Conservation (phyloP, 2,113 vertebrate genomes). For the Terrapene triunguis region DNA sequence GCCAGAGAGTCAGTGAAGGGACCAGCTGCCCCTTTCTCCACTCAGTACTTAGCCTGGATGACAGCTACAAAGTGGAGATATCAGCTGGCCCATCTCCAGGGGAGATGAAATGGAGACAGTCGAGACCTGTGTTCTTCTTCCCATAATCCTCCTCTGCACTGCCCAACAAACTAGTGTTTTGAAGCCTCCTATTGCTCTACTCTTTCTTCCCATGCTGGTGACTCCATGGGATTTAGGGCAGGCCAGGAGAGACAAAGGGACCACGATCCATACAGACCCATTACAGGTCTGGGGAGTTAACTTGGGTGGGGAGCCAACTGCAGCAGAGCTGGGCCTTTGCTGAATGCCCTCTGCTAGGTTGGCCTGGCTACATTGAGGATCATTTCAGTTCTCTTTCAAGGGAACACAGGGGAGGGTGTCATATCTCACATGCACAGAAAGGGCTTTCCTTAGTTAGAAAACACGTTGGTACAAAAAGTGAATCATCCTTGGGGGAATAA, state of each 20-base stretch:
- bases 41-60: neutral
- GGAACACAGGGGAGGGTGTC: neutral
- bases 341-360: neutral
- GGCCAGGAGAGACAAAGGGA: neutral
- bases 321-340: neutral
- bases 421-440: neutral
- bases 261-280: neutral
- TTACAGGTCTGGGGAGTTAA: neutral
- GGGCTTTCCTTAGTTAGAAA: neutral
- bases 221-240: neutral
- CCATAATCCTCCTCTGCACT: neutral
- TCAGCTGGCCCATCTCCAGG: neutral
- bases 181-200: neutral
- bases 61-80: neutral
- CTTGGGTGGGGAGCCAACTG: neutral
- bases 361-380: neutral
- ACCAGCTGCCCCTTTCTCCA: fast-evolving
- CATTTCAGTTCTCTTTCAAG: neutral
- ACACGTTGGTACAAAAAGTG: neutral
- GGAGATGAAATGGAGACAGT: neutral
- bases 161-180: neutral
- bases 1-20: fast-evolving
- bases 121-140: neutral
- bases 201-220: neutral
- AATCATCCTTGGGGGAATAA: neutral